Evolutionary conservation across 2,888 invertebrate genomes (phyloP).

Genomic region (Chrysina gloriosa): DNA sequence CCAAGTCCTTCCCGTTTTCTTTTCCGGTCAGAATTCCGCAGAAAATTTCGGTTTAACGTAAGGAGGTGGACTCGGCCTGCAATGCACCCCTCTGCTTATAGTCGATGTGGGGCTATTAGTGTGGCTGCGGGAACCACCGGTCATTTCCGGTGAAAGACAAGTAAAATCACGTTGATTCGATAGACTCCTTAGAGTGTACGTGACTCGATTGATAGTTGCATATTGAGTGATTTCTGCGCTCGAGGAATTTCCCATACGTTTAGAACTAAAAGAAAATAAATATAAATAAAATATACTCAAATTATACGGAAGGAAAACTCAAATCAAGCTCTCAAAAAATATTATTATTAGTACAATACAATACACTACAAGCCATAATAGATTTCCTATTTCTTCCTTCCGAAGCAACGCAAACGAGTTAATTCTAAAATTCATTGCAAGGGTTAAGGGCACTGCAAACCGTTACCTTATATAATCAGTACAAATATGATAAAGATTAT

Average conservation of each 20-base stretch:
- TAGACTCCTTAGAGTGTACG: slow-evolving; percentile 71
- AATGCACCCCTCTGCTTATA: slow-evolving; percentile 60
- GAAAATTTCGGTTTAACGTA: slow-evolving; percentile 69
- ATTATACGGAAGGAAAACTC: neutral
- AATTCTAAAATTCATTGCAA: neutral
- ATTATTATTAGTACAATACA: neutral
- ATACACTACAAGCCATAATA: neutral
- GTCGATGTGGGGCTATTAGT: slow-evolving; percentile 63
- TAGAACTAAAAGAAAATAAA: slow-evolving; percentile 54
- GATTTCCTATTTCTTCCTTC: neutral
- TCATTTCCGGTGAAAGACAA: slow-evolving; percentile 58
- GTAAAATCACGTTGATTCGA: slow-evolving; percentile 61
- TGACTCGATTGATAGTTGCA: slow-evolving; percentile 69
- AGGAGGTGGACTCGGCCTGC: slow-evolving; percentile 71
- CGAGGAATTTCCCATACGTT: slow-evolving; percentile 63
- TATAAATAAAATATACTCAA: neutral
- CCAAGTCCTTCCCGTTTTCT: slow-evolving; percentile 67
- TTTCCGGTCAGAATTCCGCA: slow-evolving; percentile 69
- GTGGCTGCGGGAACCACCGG: slow-evolving; percentile 55
- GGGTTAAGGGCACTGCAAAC: slow-evolving; percentile 36
- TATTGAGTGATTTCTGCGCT: slow-evolving; percentile 75
- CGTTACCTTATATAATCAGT: slow-evolving; percentile 69
- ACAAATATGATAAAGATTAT: slow-evolving; percentile 79
- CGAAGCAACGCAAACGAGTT: slow-evolving; percentile 1
- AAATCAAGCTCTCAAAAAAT: slow-evolving; percentile 14